Base-by-base conservation (phyloP, 2,888 invertebrate species). In the Drosophila mulleri region DNA sequence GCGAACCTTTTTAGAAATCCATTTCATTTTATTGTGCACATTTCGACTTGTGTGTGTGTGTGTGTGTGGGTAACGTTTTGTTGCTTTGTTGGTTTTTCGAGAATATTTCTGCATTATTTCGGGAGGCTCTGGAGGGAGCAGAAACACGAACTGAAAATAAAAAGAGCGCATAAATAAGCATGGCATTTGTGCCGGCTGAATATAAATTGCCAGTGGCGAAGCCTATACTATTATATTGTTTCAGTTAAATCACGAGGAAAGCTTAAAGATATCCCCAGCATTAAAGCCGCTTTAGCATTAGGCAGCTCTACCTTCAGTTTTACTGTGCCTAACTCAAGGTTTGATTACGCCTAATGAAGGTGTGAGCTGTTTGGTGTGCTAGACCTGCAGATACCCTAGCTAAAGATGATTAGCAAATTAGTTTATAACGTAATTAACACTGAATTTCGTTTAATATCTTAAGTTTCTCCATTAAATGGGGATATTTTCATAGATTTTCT, bases 81-180 rank as follows among this genome's bases (percentile, higher is more conserved):
- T 50, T 57, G 32, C 20, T 32, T 70, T 20, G 42, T 37, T 11
- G 42, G 11, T 32, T n/a, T 42, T 68, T 20, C 56, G 59, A 58
- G 67, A 71, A 82, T 85, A 85, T 88, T 88, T 83, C 85, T 85
- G 88, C 88, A 85, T 89, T 81, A 83, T 83, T 79, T 79, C 79
- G 79, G 68, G 67, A 73, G 75, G 74, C 72, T 79, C 75, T 71
- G n/a, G 79, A 63, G 26, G 6, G 26, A 74, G 77, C 81, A 81
- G 81, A 76, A 86, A 71, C 61, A 67, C 62, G 64, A 56, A 64
- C 71, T 52, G 62, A 26, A 76, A 75, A 80, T 78, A 75, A 75
- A 65, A 75, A 61, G 64, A 67, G 58, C 56, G 54, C 81, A 80
- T 79, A 80, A 79, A 80, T 81, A 74, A 73, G 65, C 67, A 64